phyloP scores from a whole-genome alignment of 1,140 invertebrate species.

The Spodoptera frugiperda region DNA sequence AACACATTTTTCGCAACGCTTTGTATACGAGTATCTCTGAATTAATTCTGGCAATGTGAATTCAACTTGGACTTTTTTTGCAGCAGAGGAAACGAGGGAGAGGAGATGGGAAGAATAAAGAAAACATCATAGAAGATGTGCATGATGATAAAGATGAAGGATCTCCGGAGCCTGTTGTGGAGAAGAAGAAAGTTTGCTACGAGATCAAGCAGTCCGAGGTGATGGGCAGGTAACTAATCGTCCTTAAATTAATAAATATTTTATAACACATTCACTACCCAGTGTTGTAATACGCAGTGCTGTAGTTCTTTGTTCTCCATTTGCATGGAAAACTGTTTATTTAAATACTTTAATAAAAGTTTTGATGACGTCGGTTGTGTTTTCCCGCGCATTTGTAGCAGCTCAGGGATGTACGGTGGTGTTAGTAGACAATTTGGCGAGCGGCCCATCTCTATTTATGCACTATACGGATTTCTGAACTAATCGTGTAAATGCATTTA shows the following conservation, averaged over 20 bases:
- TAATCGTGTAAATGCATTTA: conserved; percentile 17
- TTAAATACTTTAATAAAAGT: conserved; percentile 10
- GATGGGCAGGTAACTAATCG: conserved; percentile 81
- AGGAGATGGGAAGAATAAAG: conserved; percentile 73
- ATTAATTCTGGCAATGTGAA: conserved; percentile 35
- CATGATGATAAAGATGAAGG: conserved; percentile 52
- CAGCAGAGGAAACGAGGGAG: conserved; percentile 79
- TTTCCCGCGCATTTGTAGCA: conserved; percentile 13
- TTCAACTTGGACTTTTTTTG: conserved; percentile 52
- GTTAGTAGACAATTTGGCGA: conserved; percentile 31
- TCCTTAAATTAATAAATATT: no score
- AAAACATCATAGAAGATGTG: conserved; percentile 69
- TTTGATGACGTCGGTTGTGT: conserved; percentile 10
- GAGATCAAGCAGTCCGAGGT: conserved; percentile 84
- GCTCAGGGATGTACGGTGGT: conserved; percentile 12
- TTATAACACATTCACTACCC: no score
- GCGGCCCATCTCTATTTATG: conserved; percentile 30
- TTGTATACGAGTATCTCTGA: conserved; percentile 14
- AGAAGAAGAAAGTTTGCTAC: conserved; percentile 72
- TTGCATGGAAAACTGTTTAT: neutral
- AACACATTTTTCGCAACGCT: conserved; percentile 25
- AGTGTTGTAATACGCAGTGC: no score
- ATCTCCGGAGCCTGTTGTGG: conserved; percentile 37
- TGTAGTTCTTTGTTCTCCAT: no score
- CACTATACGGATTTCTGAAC: conserved; percentile 23